These are phyloP conservation scores for Metopolophium dirhodum DNA, from an alignment of 1,140 invertebrate species.

Conservation along the genomic window DNA sequence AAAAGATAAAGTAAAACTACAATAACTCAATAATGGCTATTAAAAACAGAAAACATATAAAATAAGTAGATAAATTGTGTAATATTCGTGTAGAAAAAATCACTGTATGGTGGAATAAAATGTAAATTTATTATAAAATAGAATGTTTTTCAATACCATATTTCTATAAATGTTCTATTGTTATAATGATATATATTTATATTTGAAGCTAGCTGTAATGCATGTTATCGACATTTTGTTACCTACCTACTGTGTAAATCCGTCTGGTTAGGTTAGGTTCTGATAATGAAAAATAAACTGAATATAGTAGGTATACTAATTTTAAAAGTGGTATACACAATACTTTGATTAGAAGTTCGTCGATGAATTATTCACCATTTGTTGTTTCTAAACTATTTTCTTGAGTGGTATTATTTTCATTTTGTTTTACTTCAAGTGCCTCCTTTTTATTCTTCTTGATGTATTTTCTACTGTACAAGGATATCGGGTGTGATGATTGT, in stretches of 20 bases:
- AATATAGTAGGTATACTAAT: not conserved
- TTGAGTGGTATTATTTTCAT: not conserved
- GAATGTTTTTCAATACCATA: not conserved
- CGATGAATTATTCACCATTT: not conserved
- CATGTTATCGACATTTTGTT: not conserved
- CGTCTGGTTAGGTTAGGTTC: not conserved
- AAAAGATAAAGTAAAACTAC: not conserved
- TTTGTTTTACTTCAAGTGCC: not conserved
- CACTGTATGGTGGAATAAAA: too few species aligned
- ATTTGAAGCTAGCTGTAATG: not conserved
- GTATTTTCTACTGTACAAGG: not conserved
- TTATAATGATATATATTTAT: not conserved
- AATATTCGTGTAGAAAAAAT: not conserved
- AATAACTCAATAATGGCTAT: not conserved
- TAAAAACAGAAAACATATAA: not conserved
- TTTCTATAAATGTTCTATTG: not conserved
- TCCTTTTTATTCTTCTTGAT: not conserved
- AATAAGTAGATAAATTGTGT: not conserved
- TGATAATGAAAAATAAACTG: not conserved
- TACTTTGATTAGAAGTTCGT: not conserved
- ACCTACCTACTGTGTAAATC: not conserved
- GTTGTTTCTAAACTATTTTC: conserved; percentile 29
- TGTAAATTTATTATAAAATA: not conserved
- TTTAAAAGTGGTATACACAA: not conserved
- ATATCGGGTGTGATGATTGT: not conserved